phyloP scores from a whole-genome alignment of 2,888 invertebrate genomes.

The Ormyrus thymus region DNA sequence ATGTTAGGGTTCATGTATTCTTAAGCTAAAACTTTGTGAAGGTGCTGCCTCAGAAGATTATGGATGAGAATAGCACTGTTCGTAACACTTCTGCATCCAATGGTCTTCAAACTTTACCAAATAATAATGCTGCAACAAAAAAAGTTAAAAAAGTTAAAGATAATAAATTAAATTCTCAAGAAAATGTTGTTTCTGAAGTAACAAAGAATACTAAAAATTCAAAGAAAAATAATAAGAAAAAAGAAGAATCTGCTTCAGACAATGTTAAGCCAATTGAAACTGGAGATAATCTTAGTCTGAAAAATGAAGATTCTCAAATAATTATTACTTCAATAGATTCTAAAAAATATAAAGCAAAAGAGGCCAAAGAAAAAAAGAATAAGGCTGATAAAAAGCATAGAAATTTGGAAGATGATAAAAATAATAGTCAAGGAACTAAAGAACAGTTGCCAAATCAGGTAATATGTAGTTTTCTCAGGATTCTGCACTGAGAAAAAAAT shows the following conservation, averaged over 20 bases:
- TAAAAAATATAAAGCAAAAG: slow-evolving; percentile 64
- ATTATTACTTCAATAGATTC: slow-evolving; percentile 23
- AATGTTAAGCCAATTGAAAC: slow-evolving; percentile 55
- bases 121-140: slow-evolving; percentile 56
- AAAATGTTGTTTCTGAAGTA: slow-evolving; percentile 55
- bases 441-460: slow-evolving; percentile 64
- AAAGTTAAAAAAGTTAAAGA: slow-evolving; percentile 62
- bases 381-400: slow-evolving; percentile 71
- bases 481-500: too few species aligned
- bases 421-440: slow-evolving; percentile 60
- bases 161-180: slow-evolving; percentile 59
- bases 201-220: slow-evolving; percentile 57
- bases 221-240: slow-evolving; percentile 57
- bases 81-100: slow-evolving; percentile 59
- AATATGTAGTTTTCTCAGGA: slow-evolving; percentile 46
- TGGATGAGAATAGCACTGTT: slow-evolving; percentile 60
- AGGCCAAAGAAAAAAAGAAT: slow-evolving; percentile 72
- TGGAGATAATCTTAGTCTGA: slow-evolving; percentile 35
- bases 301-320: slow-evolving; percentile 39
- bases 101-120: slow-evolving; percentile 58
- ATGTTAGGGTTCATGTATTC: slow-evolving; percentile 61
- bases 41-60: slow-evolving; percentile 65
- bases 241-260: slow-evolving; percentile 53
- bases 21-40: slow-evolving; percentile 61
- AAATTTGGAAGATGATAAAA: slow-evolving; percentile 63